Evolutionary conservation across 2,888 invertebrate species (phyloP).

Genomic region (Psylliodes chrysocephalus): DNA sequence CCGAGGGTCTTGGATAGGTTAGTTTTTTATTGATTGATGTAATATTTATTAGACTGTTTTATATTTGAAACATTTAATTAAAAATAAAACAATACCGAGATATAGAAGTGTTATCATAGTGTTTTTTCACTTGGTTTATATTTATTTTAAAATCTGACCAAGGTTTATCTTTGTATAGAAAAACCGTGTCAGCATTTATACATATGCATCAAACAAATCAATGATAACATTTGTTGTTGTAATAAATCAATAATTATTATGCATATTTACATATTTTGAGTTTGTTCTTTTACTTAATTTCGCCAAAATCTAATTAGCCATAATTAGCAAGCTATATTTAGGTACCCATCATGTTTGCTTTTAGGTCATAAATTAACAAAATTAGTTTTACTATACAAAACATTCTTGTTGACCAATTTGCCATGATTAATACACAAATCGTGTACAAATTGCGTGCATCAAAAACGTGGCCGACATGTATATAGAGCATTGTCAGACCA

Average conservation of each 20-base stretch:
- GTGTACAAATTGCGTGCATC: constrained; percentile 40
- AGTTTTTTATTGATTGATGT: too few species aligned
- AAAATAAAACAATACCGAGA: too few species aligned
- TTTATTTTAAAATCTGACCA: too few species aligned
- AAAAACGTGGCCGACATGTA: constrained; percentile 44
- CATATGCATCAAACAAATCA: too few species aligned
- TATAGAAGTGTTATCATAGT: too few species aligned
- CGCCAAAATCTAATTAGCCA: constrained; percentile 26
- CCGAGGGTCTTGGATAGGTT: too few species aligned
- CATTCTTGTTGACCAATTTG: constrained; percentile 45
- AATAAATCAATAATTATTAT: constrained; percentile 3
- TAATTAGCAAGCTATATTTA: constrained; percentile 38
- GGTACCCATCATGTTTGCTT: constrained; percentile 33
- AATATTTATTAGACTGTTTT: too few species aligned
- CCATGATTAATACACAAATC: constrained; percentile 46
- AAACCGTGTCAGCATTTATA: too few species aligned
- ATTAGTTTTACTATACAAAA: constrained; percentile 43
- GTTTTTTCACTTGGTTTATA: too few species aligned
- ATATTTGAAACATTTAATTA: too few species aligned
- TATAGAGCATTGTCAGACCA: constrained; percentile 35
- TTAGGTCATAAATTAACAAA: constrained; percentile 38
- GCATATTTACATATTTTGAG: constrained; percentile 8
- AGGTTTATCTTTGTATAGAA: too few species aligned
- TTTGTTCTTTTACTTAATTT: constrained; percentile 36
- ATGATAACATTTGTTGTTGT: too few species aligned